A percentile compares a stretch with the other conserved stretches of the same genome.
Evolutionary conservation across 2,888 invertebrate genomes (phyloP).

Genomic region (Heliconius cydno): DNA sequence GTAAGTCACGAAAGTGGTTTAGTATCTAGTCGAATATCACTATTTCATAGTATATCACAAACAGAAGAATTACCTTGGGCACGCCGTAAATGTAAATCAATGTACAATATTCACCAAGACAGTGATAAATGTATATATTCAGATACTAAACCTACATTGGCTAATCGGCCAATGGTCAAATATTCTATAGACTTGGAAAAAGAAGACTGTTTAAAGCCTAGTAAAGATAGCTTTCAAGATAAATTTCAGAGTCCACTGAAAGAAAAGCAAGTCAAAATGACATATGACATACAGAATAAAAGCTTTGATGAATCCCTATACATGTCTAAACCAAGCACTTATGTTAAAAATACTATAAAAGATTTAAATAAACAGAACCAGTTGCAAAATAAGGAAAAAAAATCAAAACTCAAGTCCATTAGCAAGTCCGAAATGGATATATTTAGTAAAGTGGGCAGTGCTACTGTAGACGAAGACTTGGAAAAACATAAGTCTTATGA

Average conservation of each 20-base stretch:
- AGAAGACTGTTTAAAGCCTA: conserved; percentile 16
- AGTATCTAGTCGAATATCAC: conserved; percentile 77
- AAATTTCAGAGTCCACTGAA: conserved; percentile 49
- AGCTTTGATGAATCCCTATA: conserved; percentile 56
- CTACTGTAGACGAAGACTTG: conserved; percentile 59
- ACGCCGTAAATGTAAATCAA: conserved; percentile 64
- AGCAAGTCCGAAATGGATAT: conserved; percentile 81
- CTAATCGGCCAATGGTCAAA: not conserved
- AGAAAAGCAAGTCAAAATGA: conserved; percentile 61
- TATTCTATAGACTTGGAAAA: conserved; percentile 10
- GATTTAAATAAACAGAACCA: conserved; percentile 52
- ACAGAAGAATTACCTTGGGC: conserved; percentile 65
- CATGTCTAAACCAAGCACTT: conserved; percentile 45
- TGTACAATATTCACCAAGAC: conserved; percentile 60
- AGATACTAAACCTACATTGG: conserved; percentile 23
- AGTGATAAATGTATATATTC: conserved; percentile 43
- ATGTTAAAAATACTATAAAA: conserved; percentile 51
- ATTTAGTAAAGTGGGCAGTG: conserved; percentile 67
- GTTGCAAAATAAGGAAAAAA: conserved; percentile 51
- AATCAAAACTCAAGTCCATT: conserved; percentile 62
- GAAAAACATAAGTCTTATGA: conserved; percentile 77
- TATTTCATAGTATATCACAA: conserved; percentile 74
- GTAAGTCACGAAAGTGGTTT: conserved; percentile 71
- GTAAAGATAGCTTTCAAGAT: conserved; percentile 1
- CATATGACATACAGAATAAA: conserved; percentile 54